Evolutionary conservation across 2,888 invertebrate genomes (phyloP), one percentile per base, ranked within the genome.

Genomic region (Amaurobius ferox): DNA sequence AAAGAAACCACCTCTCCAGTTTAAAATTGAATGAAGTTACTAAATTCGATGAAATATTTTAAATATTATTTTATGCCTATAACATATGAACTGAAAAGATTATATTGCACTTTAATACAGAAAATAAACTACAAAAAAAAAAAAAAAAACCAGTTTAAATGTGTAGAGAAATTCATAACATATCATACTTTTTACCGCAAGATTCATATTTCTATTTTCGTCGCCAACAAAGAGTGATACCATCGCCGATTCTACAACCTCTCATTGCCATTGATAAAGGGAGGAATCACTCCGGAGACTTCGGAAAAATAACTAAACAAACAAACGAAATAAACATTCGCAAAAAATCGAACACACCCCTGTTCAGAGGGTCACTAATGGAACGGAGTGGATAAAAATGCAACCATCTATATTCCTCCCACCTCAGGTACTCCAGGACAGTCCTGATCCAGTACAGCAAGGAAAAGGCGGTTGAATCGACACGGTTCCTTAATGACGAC

Each of bases 401-500:
- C 35, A 35, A 68, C 83, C 83, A 77, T 77, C 83, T 66, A 85
- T 83, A 83, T 83, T 83, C 81, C 81, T 62, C 81, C 81, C 70
- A 61, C 81, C 81, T 70, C 76, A 76, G 76, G 76, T 83, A 83
- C 74, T 40, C 48, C 40, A 28, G 64, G 23, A 61, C 35, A 55
- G 48, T 71, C 29, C 32, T 32, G 70, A 35, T 66, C 64, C 74
- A 76, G 68, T 48, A 72, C 77, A 85, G 83, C 83, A 85, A 71
- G 83, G 72, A 85, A 85, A 83, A 64, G 81, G 81, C 81, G 81
- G 81, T 74, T 70, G 72, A 66, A 71, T 64, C 83, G 83, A 77
- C 77, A 77, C 72, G 40, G 77, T 23, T 62, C 83, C 76, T 71
- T 85, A 77, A 85, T 72, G 77, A 77, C 66, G 48, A 71, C 55